These are phyloP conservation scores for Apodemia duryi DNA, from an alignment of 2,888 invertebrate genomes.

Conservation along the genomic window DNA sequence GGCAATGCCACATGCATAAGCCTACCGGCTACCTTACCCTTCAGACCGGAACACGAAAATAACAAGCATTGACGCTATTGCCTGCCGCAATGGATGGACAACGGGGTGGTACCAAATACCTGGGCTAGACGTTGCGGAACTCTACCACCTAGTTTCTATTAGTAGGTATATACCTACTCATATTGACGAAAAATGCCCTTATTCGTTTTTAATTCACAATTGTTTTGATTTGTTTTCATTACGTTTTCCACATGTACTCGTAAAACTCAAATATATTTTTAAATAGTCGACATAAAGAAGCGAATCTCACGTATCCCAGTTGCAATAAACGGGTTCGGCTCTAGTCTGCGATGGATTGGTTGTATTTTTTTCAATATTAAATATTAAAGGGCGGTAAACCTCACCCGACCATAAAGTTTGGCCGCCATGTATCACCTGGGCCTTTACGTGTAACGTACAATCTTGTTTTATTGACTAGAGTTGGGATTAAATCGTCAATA, in stretches of 20 bases:
- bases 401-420: constrained; percentile 66
- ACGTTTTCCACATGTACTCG: background rate
- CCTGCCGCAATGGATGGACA: too few species aligned
- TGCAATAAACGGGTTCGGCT: constrained; percentile 54
- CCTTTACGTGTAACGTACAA: constrained; percentile 29
- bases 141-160: too few species aligned
- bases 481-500: constrained; percentile 49
- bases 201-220: too few species aligned
- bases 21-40: too few species aligned
- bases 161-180: too few species aligned
- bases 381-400: constrained; percentile 58
- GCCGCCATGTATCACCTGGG: constrained; percentile 70
- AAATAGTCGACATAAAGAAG: constrained; percentile 32
- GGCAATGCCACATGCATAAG: too few species aligned
- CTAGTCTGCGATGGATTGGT: constrained; percentile 53
- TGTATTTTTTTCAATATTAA: constrained; percentile 41
- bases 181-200: too few species aligned
- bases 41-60: too few species aligned
- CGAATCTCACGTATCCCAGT: constrained; percentile 35
- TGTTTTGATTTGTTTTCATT: background rate
- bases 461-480: constrained; percentile 64
- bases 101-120: too few species aligned
- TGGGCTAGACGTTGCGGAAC: too few species aligned
- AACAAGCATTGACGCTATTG: too few species aligned
- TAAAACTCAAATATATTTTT: background rate